Evolutionary conservation across 2,888 invertebrate genomes (phyloP).

Genomic region (Sympetrum striolatum): DNA sequence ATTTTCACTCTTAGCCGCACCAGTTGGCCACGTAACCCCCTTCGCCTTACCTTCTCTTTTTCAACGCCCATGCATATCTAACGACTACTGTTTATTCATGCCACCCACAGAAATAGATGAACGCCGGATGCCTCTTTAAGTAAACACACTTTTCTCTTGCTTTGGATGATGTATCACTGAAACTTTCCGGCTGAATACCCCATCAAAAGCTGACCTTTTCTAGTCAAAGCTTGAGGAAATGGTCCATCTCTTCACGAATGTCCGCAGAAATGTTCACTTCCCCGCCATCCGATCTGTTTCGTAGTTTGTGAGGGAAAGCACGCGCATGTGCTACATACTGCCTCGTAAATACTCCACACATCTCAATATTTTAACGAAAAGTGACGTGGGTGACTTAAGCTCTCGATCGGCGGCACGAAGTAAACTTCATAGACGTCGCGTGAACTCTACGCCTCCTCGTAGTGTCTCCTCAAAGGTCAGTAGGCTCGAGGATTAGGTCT

Average conservation of each 20-base stretch:
- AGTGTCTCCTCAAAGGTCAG: not conserved
- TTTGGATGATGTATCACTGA: no score
- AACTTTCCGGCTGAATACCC: no score
- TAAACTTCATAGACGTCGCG: not conserved
- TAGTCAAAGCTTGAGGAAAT: not conserved
- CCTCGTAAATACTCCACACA: not conserved
- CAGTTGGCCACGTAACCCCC: not conserved
- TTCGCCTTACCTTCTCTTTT: not conserved
- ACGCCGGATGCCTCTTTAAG: no score
- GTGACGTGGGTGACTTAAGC: not conserved
- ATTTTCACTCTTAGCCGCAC: not conserved
- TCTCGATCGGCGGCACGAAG: not conserved
- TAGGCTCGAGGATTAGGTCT: not conserved
- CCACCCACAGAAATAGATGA: no score
- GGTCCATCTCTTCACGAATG: not conserved
- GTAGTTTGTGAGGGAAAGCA: not conserved
- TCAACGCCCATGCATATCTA: not conserved
- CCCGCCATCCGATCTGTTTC: not conserved
- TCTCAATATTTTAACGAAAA: not conserved
- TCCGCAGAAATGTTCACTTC: not conserved
- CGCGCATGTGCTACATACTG: not conserved
- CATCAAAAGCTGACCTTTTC: not conserved
- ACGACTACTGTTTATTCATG: not conserved
- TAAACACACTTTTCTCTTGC: no score
- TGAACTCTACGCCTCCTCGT: not conserved